Base-by-base conservation (phyloP, 1,140 invertebrate species). In the Dinothrombium tinctorium region DNA sequence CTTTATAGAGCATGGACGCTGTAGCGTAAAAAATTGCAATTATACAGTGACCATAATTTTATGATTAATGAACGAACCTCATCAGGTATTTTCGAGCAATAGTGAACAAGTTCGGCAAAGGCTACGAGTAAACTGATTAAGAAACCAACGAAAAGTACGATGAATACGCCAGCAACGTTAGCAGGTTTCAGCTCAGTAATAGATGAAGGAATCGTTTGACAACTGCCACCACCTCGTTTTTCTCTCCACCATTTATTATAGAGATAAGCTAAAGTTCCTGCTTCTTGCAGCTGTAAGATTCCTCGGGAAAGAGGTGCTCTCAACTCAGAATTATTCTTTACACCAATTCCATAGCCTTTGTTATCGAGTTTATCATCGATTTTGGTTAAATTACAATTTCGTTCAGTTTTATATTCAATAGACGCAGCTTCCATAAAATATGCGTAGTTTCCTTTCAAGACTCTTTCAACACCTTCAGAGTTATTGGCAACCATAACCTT, bases 391-490 rank as follows among this genome's bases (percentile, higher is more conserved):
- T 61, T 49, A 46, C 62, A 64, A 22, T 65, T 52, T 40, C 59
- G 46, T 44, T 62, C 54, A 29, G 57, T 51, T 21, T 52, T 49
- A 47, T 60, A 64, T 43, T 64, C 62, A 11, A 64, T 53, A 37
- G 56, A 56, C 9, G 58, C 53, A 6, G 59, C 59, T 47, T 64
- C 62, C 62, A 65, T 65, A 21, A 64, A 51, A 46, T 59, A 65
- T 4, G 62, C 62, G 47, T 60, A 64, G 42, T 69, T 69, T 5
- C 68, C 51, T 45, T 70, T 70, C 7, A 68, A 51, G 0, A 90
- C 84, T 11, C 77, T 63, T 46, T 78, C 69, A 0, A 84, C 74
- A 3, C 89, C 89, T 54, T 86, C 79, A 9, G 69, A 63, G 46
- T 83, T 86, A 17, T 43, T 50, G 15, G 29, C 36, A 11, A 56